These are phyloP conservation scores for Leguminivora glycinivorella DNA, from an alignment of 1,140 invertebrate species.

Conservation along the genomic window DNA sequence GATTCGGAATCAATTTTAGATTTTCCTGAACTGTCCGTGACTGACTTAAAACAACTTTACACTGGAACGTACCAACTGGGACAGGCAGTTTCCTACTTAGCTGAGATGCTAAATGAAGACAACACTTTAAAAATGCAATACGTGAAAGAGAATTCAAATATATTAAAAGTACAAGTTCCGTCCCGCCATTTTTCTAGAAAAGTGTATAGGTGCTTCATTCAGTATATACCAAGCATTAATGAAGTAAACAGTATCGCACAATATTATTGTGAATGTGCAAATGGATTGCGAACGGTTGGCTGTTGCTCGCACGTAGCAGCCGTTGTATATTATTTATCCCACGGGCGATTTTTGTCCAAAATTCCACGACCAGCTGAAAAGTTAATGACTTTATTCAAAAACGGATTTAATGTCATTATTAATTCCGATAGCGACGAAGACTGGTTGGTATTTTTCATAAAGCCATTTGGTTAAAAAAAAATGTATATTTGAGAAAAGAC, in stretches of 20 bases:
- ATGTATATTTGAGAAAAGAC: too few relatives aligned
- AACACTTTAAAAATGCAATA: neutral
- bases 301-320: too few relatives aligned
- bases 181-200: neutral
- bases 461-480: too few relatives aligned
- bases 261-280: too few relatives aligned
- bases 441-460: constrained; percentile 1
- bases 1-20: neutral
- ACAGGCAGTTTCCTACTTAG: neutral
- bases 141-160: neutral
- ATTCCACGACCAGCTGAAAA: too few relatives aligned
- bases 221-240: too few relatives aligned
- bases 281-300: too few relatives aligned
- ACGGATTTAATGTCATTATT: neutral
- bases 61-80: constrained; percentile 1
- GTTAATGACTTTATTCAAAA: too few relatives aligned
- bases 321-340: too few relatives aligned
- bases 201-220: too few relatives aligned
- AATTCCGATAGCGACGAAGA: neutral
- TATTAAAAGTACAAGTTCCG: neutral
- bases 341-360: too few relatives aligned
- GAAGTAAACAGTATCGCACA: too few relatives aligned
- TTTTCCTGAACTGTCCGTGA: neutral
- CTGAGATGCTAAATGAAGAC: constrained; percentile 3
- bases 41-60: neutral